Conservation (phyloP, 2,113 vertebrate genomes). For the Asarcornis scutulata region DNA sequence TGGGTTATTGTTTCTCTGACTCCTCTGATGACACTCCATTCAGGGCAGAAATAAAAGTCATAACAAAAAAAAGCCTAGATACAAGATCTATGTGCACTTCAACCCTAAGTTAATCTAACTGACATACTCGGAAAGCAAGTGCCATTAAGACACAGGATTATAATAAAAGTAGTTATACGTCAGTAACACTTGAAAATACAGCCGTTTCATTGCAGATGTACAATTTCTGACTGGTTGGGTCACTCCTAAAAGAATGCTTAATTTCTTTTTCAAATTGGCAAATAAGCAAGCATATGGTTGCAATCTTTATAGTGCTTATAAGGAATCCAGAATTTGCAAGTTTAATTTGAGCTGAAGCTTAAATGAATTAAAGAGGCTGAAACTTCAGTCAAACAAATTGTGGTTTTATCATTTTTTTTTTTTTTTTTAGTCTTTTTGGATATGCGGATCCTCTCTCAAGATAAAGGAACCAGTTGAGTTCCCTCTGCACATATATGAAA, state of each 20-base stretch:
- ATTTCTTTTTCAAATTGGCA: constrained; percentile 47
- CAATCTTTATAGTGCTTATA: constrained; percentile 30
- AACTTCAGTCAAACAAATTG: constrained; percentile 20
- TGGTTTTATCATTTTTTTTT: background rate
- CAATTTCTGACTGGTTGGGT: constrained; percentile 30
- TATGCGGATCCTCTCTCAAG: background rate
- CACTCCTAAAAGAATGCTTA: constrained; percentile 20
- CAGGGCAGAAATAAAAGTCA: background rate
- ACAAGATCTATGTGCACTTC: background rate
- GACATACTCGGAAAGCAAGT: constrained; percentile 25
- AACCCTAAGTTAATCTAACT: background rate
- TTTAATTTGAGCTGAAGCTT: constrained; percentile 16
- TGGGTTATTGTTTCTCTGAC: background rate
- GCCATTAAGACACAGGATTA: constrained; percentile 34
- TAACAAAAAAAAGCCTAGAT: background rate
- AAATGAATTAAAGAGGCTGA: constrained; percentile 25
- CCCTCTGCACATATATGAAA: background rate
- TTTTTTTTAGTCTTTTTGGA: background rate
- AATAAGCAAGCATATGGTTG: constrained; percentile 58
- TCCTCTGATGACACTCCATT: background rate
- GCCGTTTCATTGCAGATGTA: constrained; percentile 7
- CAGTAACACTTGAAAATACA: constrained; percentile 43
- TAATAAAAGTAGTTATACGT: constrained; percentile 42
- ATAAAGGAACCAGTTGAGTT: background rate
- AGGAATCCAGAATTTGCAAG: constrained; percentile 31